Base-by-base conservation (phyloP, 2,113 vertebrate species). In the Sturnira hondurensis region DNA sequence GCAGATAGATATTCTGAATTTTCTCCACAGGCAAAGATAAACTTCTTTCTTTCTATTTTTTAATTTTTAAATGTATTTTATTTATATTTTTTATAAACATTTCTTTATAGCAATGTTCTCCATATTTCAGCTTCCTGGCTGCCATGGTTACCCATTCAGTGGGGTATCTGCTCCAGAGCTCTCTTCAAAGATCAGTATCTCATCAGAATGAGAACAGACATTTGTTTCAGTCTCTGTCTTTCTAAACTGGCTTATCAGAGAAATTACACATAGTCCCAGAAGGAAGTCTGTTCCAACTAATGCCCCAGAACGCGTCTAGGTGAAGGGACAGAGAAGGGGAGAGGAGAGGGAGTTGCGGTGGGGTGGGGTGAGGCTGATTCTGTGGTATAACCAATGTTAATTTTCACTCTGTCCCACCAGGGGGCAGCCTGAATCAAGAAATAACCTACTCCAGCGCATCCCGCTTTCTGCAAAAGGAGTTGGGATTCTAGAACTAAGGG, bases 391-490 rank as follows among this genome's bases (percentile, higher is more conserved):
- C 45, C 24, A 38, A 20, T 50, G 85, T 63, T 38, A 3, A 67
- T 67, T 83, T 50, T 56, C 50, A 63, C 28, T 41, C 31, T 15
- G 6, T 7, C 33, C 95, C 96, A 89, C 82, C 83, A 96, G 97
- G 74, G 89, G 97, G 97, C 95, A 89, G 93, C 9, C n/a, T 3
- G 78, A 43, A 36, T 7, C 81, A 67, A 80, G 36, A 9, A 19
- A 63, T 52, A 38, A 19, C 58, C 71, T 2, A 58, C 28, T 19
- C 5, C 36, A 7, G 9, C 54, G 26, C 24, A 16, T 36, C 50
- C 81, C 56, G 50, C 93, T 92, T 54, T 91, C 86, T 93, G 73
- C 70, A 74, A 86, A 81, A 73, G 31, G 20, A 52, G 8, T 17
- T 26, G 63, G 22, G 38, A 43, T 78, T 38, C 33, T 38, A n/a